phyloP scores from a whole-genome alignment of 1,140 invertebrate genomes.

The Lysiphlebus fabarum region DNA sequence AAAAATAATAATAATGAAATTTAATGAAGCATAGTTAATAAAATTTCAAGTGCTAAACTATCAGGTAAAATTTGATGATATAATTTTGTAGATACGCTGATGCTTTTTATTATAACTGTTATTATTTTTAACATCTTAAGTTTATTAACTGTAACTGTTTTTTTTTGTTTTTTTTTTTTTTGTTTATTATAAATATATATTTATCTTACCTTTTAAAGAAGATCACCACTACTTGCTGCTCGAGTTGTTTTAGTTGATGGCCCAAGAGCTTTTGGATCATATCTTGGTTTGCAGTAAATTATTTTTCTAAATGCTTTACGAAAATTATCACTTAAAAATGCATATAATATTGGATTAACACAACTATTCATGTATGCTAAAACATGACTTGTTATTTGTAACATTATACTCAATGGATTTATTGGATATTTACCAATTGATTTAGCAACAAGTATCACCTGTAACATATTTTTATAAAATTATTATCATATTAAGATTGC shows the following conservation, averaged over 20 bases:
- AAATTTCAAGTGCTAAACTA: too few relatives aligned
- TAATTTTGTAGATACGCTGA: too few relatives aligned
- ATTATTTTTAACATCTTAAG: too few relatives aligned
- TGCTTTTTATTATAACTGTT: too few relatives aligned
- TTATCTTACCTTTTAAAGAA: conserved; percentile 35
- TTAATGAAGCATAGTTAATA: too few relatives aligned
- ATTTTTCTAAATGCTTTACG: conserved; percentile 77
- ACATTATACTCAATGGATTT: conserved; percentile 62
- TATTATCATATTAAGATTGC: too few relatives aligned
- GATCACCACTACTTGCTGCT: conserved; percentile 46
- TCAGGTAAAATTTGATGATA: too few relatives aligned
- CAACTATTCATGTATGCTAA: conserved; percentile 93
- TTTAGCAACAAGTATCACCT: conserved; percentile 79
- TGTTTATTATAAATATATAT: too few relatives aligned
- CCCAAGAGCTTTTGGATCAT: conserved; percentile 37
- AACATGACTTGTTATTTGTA: conserved; percentile 85
- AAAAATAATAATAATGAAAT: too few relatives aligned
- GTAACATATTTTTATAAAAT: conserved; percentile 54
- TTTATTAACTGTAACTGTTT: too few relatives aligned
- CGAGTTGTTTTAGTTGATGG: conserved; percentile 47
- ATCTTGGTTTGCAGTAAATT: conserved; percentile 51
- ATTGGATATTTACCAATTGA: conserved; percentile 69
- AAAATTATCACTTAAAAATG: conserved; percentile 85
- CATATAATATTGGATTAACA: conserved; percentile 94
- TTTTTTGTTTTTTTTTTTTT: too few relatives aligned